Evolutionary conservation across 2,888 invertebrate genomes (phyloP).

Genomic region (Luffia ferchaultella): DNA sequence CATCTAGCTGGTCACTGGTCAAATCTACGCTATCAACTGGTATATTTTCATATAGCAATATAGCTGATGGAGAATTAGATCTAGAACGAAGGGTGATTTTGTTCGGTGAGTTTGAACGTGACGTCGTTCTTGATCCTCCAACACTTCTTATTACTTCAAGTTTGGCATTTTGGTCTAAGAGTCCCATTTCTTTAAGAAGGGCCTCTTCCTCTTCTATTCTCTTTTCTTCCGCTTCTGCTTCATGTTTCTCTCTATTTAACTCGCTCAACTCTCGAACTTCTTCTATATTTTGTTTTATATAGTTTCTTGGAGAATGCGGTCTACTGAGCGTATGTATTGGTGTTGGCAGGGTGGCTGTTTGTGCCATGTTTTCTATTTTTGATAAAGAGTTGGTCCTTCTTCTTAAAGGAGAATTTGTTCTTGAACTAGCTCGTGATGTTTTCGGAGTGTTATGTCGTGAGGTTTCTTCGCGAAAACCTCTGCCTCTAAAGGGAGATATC

Average conservation of each 20-base stretch:
- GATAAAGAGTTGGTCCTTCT: conserved; percentile 49
- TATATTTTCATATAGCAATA: conserved; percentile 37
- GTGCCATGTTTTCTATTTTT: conserved; percentile 50
- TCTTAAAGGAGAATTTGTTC: conserved; percentile 46
- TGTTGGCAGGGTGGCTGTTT: conserved; percentile 34
- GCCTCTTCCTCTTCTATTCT: conserved; percentile 54
- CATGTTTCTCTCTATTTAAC: conserved; percentile 54
- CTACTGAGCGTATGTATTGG: conserved; percentile 19
- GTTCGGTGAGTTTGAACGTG: conserved; percentile 46
- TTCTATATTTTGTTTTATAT: conserved; percentile 55
- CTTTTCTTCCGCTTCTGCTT: conserved; percentile 48
- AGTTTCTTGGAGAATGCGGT: conserved; percentile 51
- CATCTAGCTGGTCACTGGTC: conserved; percentile 30
- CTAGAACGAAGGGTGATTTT: conserved; percentile 46
- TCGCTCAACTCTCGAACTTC: conserved; percentile 55
- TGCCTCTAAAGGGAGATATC: conserved; percentile 70
- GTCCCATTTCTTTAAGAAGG: conserved; percentile 52
- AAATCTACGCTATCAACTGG: conserved; percentile 28
- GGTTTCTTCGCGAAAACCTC: conserved; percentile 59
- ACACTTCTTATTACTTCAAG: conserved; percentile 27
- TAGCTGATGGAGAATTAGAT: conserved; percentile 50
- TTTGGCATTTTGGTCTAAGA: conserved; percentile 39
- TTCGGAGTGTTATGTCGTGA: conserved; percentile 65
- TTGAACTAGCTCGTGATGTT: conserved; percentile 47
- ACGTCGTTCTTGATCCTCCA: conserved; percentile 32